Conservation (phyloP, 2,113 vertebrate species). For the Aviceda subcristata region DNA sequence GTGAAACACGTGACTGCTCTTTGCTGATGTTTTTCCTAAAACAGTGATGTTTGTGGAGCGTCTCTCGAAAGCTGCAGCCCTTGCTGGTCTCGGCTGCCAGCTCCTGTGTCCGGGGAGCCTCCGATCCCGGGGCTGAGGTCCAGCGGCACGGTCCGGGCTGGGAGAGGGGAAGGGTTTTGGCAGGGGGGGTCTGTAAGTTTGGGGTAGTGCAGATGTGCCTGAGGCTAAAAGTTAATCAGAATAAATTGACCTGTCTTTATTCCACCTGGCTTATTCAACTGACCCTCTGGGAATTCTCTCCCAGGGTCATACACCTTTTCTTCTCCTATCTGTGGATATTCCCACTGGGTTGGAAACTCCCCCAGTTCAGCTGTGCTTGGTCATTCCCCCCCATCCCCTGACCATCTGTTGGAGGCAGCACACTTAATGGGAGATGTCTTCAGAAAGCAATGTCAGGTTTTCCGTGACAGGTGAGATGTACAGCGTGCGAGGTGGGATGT, state of each 20-base stretch:
- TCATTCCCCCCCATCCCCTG: background rate
- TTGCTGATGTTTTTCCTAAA: conserved; percentile 58
- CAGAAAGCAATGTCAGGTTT: background rate
- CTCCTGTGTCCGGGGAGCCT: background rate
- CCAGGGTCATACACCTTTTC: background rate
- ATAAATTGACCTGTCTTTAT: background rate
- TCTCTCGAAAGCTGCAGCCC: conserved; percentile 13
- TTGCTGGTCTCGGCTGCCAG: background rate
- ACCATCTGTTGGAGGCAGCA: background rate
- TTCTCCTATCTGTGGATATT: background rate
- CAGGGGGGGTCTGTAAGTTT: background rate
- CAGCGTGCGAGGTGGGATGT: background rate
- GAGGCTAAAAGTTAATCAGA: background rate
- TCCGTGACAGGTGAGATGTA: background rate
- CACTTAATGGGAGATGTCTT: background rate
- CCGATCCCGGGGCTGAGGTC: background rate
- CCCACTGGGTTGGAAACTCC: background rate
- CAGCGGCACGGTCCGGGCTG: background rate
- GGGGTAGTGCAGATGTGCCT: background rate
- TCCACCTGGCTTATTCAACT: background rate
- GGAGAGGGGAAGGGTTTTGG: background rate
- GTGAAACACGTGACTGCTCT: background rate
- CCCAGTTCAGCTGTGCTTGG: background rate
- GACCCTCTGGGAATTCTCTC: background rate
- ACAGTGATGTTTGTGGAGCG: conserved; percentile 37